Base-by-base conservation (phyloP, 92 coral and sea anemone species). In the Umimayanthus chanpuru region DNA sequence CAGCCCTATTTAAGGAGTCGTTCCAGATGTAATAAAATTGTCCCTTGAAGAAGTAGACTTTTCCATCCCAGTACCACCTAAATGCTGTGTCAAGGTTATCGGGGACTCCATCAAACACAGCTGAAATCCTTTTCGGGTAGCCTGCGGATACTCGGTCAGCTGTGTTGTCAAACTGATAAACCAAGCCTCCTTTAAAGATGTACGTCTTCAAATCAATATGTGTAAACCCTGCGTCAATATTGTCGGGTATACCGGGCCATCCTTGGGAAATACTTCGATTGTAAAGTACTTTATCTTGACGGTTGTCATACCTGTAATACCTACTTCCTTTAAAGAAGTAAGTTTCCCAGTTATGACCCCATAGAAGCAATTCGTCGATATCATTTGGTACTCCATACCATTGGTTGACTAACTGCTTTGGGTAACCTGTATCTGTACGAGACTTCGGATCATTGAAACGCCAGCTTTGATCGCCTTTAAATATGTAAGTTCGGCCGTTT, bases 101-200 rank as follows among this genome's bases (percentile, higher is more conserved):
- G 14, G 91, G 91, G 28, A 89, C 39, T 58, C 91, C 91, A 32
- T 53, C 75, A 72, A 86, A 95, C 16, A 26, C 91, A 2, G 73
- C 65, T 4, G 86, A 61, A 71, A 91, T 95, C 44, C 43, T 76
- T 74, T 88, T 91, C 2, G 95, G 94, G 67, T 91, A 91, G 21
- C 92, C 90, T 15, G 58, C 0, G 0, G 21, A 88, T 16, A 94
- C 96, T 12, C 16, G 40, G 71, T 93, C 93, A 7, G 21, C 1
- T 2, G 0, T 2, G 90, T 90, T 91, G 82, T 96, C 88, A 73
- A 86, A 91, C 88, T 71, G 81, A 85, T 92, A 96, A 65, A 93
- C 93, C 41, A 71, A n/a, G 79, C 90, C 79, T n/a, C 94, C 98
- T 81, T 96, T 94, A 67, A 94, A 94, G 89, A 94, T 92, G 79